Evolutionary conservation across 1,140 invertebrate genomes (phyloP).

Genomic region (Paramacrobiotus metropolitanus): DNA sequence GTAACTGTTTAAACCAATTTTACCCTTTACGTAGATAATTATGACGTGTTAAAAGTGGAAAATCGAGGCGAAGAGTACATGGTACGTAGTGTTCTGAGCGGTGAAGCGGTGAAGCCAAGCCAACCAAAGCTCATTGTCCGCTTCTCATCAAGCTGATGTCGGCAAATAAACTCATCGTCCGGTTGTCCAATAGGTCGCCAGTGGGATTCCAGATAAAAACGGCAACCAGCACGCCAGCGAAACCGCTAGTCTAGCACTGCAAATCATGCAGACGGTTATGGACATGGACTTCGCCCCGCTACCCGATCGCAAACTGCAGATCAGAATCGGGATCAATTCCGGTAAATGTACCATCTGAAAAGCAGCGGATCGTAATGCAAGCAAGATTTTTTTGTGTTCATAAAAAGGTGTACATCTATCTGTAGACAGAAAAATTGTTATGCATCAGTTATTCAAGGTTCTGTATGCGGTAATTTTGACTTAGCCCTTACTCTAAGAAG

Average conservation of each 20-base stretch:
- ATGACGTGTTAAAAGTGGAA: background rate
- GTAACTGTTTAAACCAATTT: background rate
- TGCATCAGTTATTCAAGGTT: no score
- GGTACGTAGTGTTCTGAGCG: no score
- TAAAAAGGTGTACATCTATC: no score
- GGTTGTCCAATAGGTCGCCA: background rate
- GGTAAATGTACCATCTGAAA: conserved; percentile 34
- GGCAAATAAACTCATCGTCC: no score
- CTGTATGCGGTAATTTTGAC: background rate
- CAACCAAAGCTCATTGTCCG: no score
- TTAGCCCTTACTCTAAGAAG: background rate
- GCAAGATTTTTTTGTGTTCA: no score
- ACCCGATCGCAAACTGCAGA: background rate
- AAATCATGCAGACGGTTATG: background rate
- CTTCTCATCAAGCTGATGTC: no score
- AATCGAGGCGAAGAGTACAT: conserved; percentile 2
- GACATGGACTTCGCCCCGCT: background rate
- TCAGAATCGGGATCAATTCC: background rate
- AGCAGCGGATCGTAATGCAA: no score
- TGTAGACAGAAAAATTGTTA: no score
- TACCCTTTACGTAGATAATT: background rate
- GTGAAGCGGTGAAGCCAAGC: no score
- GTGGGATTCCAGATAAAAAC: background rate
- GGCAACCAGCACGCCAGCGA: background rate
- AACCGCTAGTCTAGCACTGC: background rate